Base-by-base conservation (phyloP, 2,113 vertebrate genomes). In the Trichomycterus rosablanca region DNA sequence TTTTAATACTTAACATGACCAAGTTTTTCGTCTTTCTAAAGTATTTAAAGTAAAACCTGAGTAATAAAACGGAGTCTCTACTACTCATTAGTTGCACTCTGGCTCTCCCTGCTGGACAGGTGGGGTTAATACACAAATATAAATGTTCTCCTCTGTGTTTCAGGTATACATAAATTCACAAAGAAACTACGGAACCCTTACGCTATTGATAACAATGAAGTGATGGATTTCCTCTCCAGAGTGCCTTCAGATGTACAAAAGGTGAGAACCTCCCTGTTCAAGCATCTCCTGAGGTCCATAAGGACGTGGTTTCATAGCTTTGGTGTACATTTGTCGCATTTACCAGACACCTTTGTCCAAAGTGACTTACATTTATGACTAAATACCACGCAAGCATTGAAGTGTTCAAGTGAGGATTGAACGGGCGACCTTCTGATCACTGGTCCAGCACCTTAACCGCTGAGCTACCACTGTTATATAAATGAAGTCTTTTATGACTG, bases 111-210 rank as follows among this genome's bases (percentile, higher is more conserved):
- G 51, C 30, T 55, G 40, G 61, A 45, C 40, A 24, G 23, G 11
- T 3, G n/a, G 15, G 14, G 9, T 62, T 34, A 34, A 2, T 59
- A 35, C 23, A 30, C 8, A n/a, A n/a, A n/a, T n/a, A n/a, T n/a
- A n/a, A n/a, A n/a, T n/a, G 11, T 4, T 20, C 8, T 19, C 57
- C 39, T 40, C 28, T 22, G 1, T 61, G 77, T 77, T 73, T 72
- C 76, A 99, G 96, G 96, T 76, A 90, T 99, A 87, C 92, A 97
- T 88, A 98, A 97, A 88, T 98, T 99, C 81, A 99, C 95, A 62
- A 99, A 99, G 92, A 98, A 91, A 83, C 82, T 99, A 67, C 88
- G 95, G 80, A 96, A 93, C 75, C 96, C 94, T 11, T 95, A 94
- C 14, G 83, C 90, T 82, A 92, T 98, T 2, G 89, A 97, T 80